Conservation (phyloP, 2,113 vertebrate species). For the Hyperoodon ampullatus region DNA sequence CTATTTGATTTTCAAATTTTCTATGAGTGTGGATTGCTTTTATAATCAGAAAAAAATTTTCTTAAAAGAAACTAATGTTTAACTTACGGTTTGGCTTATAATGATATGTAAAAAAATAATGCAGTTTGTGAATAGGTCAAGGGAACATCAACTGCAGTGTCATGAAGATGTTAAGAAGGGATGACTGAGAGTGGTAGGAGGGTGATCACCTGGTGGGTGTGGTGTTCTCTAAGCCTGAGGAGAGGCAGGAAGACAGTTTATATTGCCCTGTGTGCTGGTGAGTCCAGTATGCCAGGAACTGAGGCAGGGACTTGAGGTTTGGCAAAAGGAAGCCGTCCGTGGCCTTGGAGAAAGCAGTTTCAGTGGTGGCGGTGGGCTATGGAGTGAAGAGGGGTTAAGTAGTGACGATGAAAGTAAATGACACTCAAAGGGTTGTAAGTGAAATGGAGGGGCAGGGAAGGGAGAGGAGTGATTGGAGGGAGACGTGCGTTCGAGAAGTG, state of each 20-base stretch:
- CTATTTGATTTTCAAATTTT: background rate
- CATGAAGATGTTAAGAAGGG: slow-evolving; percentile 5
- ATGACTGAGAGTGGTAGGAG: background rate
- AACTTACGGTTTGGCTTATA: background rate
- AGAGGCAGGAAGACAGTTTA: background rate
- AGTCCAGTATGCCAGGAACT: background rate
- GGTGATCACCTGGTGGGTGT: background rate
- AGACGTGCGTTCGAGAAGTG: background rate
- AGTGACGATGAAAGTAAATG: background rate
- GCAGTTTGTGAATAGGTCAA: background rate
- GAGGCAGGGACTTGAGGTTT: background rate
- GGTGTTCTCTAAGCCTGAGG: background rate
- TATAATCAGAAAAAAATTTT: background rate
- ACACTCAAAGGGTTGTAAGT: background rate
- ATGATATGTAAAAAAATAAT: slow-evolving; percentile 24
- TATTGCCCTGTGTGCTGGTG: background rate
- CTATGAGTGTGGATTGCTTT: background rate
- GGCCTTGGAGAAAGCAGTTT: background rate
- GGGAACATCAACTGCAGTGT: background rate
- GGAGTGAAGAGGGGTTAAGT: background rate
- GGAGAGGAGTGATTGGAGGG: background rate
- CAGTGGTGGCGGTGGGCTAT: background rate
- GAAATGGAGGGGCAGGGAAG: background rate
- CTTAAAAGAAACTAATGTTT: background rate
- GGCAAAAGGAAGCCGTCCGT: background rate